Conservation (phyloP, 2,888 invertebrate species). For the Caenorhabditis wallacei region DNA sequence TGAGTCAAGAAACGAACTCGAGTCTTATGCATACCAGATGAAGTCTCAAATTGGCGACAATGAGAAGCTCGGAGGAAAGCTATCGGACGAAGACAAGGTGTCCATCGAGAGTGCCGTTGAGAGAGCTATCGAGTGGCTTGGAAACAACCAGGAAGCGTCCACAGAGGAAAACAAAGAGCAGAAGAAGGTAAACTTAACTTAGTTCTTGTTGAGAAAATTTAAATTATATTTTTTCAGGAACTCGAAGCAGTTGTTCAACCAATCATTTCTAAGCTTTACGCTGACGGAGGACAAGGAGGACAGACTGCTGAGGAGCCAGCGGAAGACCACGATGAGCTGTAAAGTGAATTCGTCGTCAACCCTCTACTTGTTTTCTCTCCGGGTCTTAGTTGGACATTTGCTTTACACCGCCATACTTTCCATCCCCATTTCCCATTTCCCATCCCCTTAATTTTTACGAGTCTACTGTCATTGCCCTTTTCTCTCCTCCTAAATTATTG, state of each 20-base stretch:
- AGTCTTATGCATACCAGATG: slow-evolving; percentile 96
- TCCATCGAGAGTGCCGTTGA: slow-evolving; percentile 95
- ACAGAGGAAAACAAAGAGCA: slow-evolving; percentile 88
- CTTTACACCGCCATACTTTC: slow-evolving; percentile 45
- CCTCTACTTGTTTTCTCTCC: slow-evolving; percentile 30
- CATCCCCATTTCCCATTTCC: slow-evolving; percentile 21
- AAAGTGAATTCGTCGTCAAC: neutral
- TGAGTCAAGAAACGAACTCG: slow-evolving; percentile 96
- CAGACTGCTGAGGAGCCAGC: slow-evolving; percentile 42
- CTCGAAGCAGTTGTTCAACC: slow-evolving; percentile 96
- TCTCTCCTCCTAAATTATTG: slow-evolving; percentile 16
- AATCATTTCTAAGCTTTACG: slow-evolving; percentile 95
- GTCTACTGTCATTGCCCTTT: neutral
- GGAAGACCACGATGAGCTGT: slow-evolving; percentile 64
- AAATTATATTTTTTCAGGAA: slow-evolving; percentile 85
- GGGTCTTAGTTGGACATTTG: slow-evolving; percentile 17
- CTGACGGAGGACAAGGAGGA: slow-evolving; percentile 39
- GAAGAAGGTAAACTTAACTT: slow-evolving; percentile 69
- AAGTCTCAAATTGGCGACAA: slow-evolving; percentile 95
- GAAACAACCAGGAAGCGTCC: slow-evolving; percentile 88
- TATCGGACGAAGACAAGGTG: slow-evolving; percentile 91
- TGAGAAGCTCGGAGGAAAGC: slow-evolving; percentile 93
- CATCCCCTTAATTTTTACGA: neutral
- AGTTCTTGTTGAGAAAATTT: neutral
- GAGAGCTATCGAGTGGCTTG: slow-evolving; percentile 97